phyloP scores from a whole-genome alignment of 1,140 invertebrate species.

The Anastrepha obliqua region DNA sequence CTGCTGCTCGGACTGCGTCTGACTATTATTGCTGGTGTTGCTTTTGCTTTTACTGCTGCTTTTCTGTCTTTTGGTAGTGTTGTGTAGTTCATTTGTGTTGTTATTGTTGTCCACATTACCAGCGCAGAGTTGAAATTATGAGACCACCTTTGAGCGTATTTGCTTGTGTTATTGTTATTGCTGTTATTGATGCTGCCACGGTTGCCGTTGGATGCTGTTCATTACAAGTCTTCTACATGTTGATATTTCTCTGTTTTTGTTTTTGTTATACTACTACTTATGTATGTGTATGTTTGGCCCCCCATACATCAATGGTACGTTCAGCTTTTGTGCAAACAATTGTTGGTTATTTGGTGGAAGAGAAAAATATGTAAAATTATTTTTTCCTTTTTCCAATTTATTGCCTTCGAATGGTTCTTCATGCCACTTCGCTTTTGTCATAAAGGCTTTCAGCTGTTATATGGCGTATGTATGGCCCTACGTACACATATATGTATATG shows the following conservation, averaged over 20 bases:
- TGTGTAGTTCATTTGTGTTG: not conserved
- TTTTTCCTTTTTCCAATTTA: constrained; percentile 31
- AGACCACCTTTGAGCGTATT: constrained; percentile 51
- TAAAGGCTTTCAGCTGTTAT: constrained; percentile 19
- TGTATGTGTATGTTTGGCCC: not conserved
- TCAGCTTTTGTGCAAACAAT: constrained; percentile 22
- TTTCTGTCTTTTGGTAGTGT: not conserved
- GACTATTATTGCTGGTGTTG: constrained; percentile 31
- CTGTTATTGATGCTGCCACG: not conserved
- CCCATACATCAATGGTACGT: constrained; percentile 38
- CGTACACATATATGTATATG: not conserved
- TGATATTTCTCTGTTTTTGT: not conserved
- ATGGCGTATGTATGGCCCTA: not conserved
- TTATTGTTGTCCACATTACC: constrained; percentile 5
- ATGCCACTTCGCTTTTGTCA: constrained; percentile 32
- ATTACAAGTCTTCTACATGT: constrained; percentile 43
- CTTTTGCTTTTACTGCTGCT: not conserved
- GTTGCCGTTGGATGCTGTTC: constrained; percentile 21
- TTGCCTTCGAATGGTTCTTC: constrained; percentile 1
- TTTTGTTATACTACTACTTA: constrained; percentile 1
- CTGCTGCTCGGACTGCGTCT: not conserved
- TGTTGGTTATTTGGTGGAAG: constrained; percentile 6
- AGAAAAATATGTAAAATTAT: constrained; percentile 8
- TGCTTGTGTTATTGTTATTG: constrained; percentile 35
- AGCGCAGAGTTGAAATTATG: constrained; percentile 42